A percentile compares a stretch with the other conserved stretches of the same genome.
phyloP scores from a whole-genome alignment of 2,797 vertebrate genomes.

The Propithecus perrieri region DNA sequence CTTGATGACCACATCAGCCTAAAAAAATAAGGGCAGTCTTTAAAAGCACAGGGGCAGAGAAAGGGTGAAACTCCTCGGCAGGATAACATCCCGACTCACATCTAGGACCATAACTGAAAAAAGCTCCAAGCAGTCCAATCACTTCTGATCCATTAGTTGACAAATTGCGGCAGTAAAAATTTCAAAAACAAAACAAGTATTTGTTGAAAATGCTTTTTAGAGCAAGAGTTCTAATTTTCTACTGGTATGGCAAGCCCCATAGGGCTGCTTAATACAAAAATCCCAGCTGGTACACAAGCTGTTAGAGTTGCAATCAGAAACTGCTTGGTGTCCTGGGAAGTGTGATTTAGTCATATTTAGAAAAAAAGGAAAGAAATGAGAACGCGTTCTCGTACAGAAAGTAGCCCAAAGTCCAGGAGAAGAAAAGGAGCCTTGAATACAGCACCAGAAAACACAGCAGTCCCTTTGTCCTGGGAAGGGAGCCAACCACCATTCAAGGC shows the following conservation, averaged over 20 bases:
- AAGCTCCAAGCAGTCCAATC: not conserved
- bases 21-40: not conserved
- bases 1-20: slow-evolving; percentile 97
- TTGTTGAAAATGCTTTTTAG: slow-evolving; percentile 61
- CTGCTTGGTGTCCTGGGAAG: slow-evolving; percentile 55
- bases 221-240: slow-evolving; percentile 56
- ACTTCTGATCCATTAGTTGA: slow-evolving; percentile 10
- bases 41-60: not conserved
- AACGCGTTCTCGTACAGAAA: slow-evolving; percentile 21
- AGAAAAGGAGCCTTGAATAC: slow-evolving; percentile 25
- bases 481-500: not conserved
- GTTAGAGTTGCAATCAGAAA: slow-evolving; percentile 58
- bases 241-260: not conserved
- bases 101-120: not conserved
- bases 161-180: slow-evolving; percentile 17
- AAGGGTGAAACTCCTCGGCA: not conserved
- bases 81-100: not conserved
- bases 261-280: slow-evolving; percentile 60
- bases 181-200: slow-evolving; percentile 60
- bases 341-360: slow-evolving; percentile 3
- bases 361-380: slow-evolving; percentile 7
- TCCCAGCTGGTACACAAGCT: slow-evolving; percentile 18
- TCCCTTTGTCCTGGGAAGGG: not conserved
- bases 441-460: not conserved
- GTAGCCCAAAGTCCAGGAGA: slow-evolving; percentile 20